phyloP scores from a whole-genome alignment of 1,140 invertebrate species.

The Drosophila arizonae region DNA sequence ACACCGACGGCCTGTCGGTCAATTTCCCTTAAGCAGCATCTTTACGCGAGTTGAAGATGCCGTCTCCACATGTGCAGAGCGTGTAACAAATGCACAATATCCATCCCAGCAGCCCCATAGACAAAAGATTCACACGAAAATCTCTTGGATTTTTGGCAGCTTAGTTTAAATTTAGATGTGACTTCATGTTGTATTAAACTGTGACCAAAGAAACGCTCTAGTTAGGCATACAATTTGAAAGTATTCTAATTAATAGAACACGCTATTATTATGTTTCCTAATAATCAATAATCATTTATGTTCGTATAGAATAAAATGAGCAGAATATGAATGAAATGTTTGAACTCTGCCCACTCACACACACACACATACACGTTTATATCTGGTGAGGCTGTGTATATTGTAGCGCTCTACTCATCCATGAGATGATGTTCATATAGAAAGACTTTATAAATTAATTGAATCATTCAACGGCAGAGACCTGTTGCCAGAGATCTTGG shows the following conservation, averaged over 20 bases:
- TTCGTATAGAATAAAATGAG: slow-evolving; percentile 18
- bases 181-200: slow-evolving; percentile 30
- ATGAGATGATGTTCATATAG: slow-evolving; percentile 65
- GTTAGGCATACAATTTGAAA: slow-evolving; percentile 5
- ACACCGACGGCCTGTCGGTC: slow-evolving; percentile 41
- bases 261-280: slow-evolving; percentile 18
- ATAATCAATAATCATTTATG: slow-evolving; percentile 42
- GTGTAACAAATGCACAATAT: slow-evolving; percentile 38
- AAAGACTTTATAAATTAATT: slow-evolving; percentile 77
- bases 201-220: neutral
- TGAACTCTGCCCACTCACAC: slow-evolving; percentile 38
- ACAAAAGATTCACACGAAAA: slow-evolving; percentile 59
- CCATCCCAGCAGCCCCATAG: slow-evolving; percentile 33
- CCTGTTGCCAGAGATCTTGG: slow-evolving; percentile 72
- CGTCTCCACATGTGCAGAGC: slow-evolving; percentile 30
- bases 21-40: slow-evolving; percentile 53
- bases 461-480: slow-evolving; percentile 74
- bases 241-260: slow-evolving; percentile 40
- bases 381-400: slow-evolving; percentile 35
- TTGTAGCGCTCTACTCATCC: slow-evolving; percentile 59
- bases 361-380: neutral
- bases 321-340: slow-evolving; percentile 35
- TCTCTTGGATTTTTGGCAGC: slow-evolving; percentile 40
- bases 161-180: slow-evolving; percentile 63
- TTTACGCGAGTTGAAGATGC: slow-evolving; percentile 44